Base-by-base conservation (phyloP, 1,140 invertebrate species). In the Eriocheir sinensis region DNA sequence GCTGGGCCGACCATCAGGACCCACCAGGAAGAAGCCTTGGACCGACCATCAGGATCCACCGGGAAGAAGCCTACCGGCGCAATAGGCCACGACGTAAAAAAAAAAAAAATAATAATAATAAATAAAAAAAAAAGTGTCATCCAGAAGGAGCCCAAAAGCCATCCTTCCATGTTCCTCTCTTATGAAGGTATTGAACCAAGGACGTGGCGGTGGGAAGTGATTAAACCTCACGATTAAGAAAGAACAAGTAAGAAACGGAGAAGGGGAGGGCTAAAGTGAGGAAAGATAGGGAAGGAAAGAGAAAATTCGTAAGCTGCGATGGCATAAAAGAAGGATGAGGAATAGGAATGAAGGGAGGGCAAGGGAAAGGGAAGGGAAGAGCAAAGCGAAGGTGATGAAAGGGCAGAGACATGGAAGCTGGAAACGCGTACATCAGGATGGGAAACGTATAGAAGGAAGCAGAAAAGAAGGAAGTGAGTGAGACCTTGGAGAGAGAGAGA, bases 351-450 rank as follows among this genome's bases (percentile, higher is more conserved):
- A 72, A n/a, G 60, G n/a, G 60, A 72, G 60, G n/a, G 60, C 27
- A n/a, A 72, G 60, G n/a, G 60, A 72, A n/a, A 72, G 60, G n/a
- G 60, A 72, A n/a, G n/a, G 60, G n/a, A n/a, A 72, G 60, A 72
- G 60, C 2, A n/a, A 8, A n/a, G 27, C 4, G 21, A 21, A n/a
- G 27, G 21, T 4, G 21, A 21, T 6, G 27, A n/a, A 21, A 21
- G n/a, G 60, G n/a, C 21, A 72, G 60, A 72, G 60, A 72, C 4
- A 48, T 4, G 15, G 44, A 48, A 48, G 44, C 4, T 4, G 15
- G 44, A 48, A 15, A 48, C 4, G 15, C 4, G 15, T 4, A 48
- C 4, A 48, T 4, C 4, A 15, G 15, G 44, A 48, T 4, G 15
- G 44, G 15, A 15, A 48, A 15, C 4, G 15, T 4, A 48, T 4